These are phyloP conservation scores for Lycophotia porphyrea DNA, from an alignment of 2,888 invertebrate genomes.

Conservation along the genomic window DNA sequence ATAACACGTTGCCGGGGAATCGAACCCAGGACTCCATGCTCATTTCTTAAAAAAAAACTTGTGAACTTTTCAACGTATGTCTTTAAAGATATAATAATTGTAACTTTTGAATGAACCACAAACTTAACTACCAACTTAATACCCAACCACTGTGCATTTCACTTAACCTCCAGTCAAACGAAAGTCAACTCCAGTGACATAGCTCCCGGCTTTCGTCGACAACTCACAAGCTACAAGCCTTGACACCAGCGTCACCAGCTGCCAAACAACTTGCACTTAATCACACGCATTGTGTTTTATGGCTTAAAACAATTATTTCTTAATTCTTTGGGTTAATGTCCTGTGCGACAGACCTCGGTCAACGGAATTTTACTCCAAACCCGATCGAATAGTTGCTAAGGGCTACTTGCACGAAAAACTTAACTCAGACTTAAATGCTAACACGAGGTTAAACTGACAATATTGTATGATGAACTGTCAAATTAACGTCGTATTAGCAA, in stretches of 20 bases:
- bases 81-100: neutral
- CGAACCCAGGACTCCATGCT: no score
- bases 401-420: no score
- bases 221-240: slow-evolving; percentile 46
- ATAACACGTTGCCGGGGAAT: no score
- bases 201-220: slow-evolving; percentile 51
- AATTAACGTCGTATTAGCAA: no score
- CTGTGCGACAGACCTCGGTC: slow-evolving; percentile 51
- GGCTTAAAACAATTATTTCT: slow-evolving; percentile 24
- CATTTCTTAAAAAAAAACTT: no score
- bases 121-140: neutral
- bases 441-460: no score
- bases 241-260: slow-evolving; percentile 58
- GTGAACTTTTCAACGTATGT: neutral
- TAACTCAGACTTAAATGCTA: no score
- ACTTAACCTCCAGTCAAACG: slow-evolving; percentile 51
- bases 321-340: slow-evolving; percentile 54
- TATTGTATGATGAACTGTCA: no score
- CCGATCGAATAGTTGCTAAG: slow-evolving; percentile 33
- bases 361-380: slow-evolving; percentile 44
- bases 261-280: slow-evolving; percentile 34
- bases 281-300: slow-evolving; percentile 26
- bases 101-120: neutral
- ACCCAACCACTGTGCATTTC: slow-evolving; percentile 13
- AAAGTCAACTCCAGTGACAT: slow-evolving; percentile 36